These are phyloP conservation scores for Butorides virescens DNA, from an alignment of 2,113 vertebrate species.

Conservation along the genomic window DNA sequence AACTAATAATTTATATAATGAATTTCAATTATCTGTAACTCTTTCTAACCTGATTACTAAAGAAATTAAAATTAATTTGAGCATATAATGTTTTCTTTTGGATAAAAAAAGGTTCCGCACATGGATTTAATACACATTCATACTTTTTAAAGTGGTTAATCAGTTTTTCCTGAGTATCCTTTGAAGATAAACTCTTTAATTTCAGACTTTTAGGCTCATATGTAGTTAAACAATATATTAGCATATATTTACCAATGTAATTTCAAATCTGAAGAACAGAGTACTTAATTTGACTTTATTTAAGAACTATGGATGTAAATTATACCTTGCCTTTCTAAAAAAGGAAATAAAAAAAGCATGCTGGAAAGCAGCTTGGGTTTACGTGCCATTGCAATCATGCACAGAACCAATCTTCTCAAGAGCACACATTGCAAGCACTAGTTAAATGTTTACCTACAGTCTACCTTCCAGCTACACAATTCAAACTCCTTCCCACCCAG, in stretches of 20 bases:
- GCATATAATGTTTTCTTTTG: not conserved
- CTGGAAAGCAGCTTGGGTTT: not conserved
- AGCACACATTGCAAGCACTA: not conserved
- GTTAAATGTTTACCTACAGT: not conserved
- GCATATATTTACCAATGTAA: not conserved
- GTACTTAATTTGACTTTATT: not conserved
- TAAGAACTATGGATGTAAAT: not conserved
- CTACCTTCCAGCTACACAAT: not conserved
- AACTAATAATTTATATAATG: not conserved
- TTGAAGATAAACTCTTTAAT: not conserved
- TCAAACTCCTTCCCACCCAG: not conserved
- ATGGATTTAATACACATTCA: not conserved
- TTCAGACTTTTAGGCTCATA: not conserved
- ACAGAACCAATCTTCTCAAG: not conserved
- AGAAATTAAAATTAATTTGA: not conserved
- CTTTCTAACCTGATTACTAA: not conserved
- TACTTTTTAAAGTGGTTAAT: not conserved
- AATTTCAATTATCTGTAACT: not conserved
- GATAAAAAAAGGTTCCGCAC: not conserved
- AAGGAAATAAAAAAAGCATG: too few species aligned
- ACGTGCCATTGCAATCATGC: not conserved
- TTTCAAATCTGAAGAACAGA: not conserved
- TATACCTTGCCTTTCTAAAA: not conserved
- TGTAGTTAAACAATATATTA: not conserved
- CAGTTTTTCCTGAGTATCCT: not conserved